Evolutionary conservation across 2,888 invertebrate species (phyloP).

Genomic region (Chymomyza amoena): DNA sequence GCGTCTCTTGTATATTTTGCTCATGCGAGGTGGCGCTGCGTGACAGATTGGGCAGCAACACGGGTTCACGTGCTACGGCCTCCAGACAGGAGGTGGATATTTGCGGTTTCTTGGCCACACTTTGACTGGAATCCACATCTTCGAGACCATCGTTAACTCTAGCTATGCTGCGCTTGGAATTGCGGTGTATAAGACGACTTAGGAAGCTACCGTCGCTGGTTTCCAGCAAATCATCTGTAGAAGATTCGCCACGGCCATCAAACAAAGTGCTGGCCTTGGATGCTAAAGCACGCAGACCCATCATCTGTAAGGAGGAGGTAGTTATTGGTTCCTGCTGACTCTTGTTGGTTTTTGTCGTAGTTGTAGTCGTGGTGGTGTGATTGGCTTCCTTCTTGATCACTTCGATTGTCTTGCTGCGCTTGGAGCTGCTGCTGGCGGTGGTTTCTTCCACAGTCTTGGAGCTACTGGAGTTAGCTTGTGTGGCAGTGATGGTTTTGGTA

Average conservation of each 20-base stretch:
- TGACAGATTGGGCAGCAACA: conserved; percentile 46
- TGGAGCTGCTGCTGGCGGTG: conserved; percentile 17
- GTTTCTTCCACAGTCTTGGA: conserved; percentile 16
- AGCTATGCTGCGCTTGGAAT: conserved; percentile 86
- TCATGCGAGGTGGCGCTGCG: conserved; percentile 65
- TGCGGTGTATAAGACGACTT: conserved; percentile 84
- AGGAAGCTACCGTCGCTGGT: conserved; percentile 82
- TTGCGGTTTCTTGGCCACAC: conserved; percentile 71
- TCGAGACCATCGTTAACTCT: conserved; percentile 74
- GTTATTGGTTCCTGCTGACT: conserved; percentile 1
- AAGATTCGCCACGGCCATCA: conserved; percentile 57
- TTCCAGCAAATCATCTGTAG: conserved; percentile 73
- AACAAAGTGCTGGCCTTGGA: conserved; percentile 59
- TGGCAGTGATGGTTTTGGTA: conserved; percentile 50
- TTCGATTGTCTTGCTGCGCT: conserved; percentile 46
- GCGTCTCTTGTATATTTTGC: conserved; percentile 71
- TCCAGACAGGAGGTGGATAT: conserved; percentile 61
- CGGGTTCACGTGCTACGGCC: conserved; percentile 38
- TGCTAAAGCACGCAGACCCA: conserved; percentile 58
- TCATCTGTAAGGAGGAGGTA: conserved; percentile 28
- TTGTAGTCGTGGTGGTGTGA: conserved; percentile 5
- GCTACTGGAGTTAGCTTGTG: conserved; percentile 19
- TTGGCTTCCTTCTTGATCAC: conserved; percentile 7
- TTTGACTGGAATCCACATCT: conserved; percentile 68
- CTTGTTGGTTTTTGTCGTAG: conserved; percentile 19